Percentiles rank a stretch among this genome's conserved stretches.
Conservation (phyloP, 2,113 vertebrate genomes). For the Electrona antarctica region DNA sequence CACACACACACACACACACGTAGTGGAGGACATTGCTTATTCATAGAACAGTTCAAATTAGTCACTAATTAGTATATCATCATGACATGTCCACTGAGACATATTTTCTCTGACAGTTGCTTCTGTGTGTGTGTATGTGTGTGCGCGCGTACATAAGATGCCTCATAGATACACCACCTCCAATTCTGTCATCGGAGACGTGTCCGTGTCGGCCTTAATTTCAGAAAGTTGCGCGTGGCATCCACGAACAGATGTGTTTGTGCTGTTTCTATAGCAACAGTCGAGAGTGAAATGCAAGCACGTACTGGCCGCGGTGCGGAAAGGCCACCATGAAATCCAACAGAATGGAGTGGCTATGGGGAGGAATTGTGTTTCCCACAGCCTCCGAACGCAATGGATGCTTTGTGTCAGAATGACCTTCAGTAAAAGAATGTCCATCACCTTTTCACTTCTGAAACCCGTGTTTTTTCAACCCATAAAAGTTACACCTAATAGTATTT, state of each 20-base stretch:
- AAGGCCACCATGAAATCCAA: constrained; percentile 56
- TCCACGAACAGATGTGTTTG: constrained; percentile 60
- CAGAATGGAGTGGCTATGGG: constrained; percentile 49
- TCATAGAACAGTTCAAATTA: not conserved
- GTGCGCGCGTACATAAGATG: not conserved
- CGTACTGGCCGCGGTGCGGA: constrained; percentile 37
- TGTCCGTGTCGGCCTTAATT: constrained; percentile 36
- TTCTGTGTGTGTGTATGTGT: not conserved
- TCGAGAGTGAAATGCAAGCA: constrained; percentile 54
- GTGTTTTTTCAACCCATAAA: constrained; percentile 42
- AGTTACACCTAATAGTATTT: constrained; percentile 42
- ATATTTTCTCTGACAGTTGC: not conserved
- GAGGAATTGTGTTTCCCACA: constrained; percentile 54
- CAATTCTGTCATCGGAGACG: constrained; percentile 9
- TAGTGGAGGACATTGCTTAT: no score
- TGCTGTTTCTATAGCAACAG: constrained; percentile 64
- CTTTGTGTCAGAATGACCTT: constrained; percentile 58
- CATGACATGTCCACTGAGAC: not conserved
- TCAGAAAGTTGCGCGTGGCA: constrained; percentile 49
- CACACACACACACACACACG: not conserved
- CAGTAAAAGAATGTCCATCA: constrained; percentile 64
- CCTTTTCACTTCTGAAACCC: constrained; percentile 38
- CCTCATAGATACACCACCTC: not conserved
- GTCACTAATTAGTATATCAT: not conserved
- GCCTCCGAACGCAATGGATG: constrained; percentile 47